A percentile compares a stretch with the other conserved stretches of the same genome.
Evolutionary conservation across 2,113 vertebrate species (phyloP).

Genomic region (Tragelaphus scriptus): DNA sequence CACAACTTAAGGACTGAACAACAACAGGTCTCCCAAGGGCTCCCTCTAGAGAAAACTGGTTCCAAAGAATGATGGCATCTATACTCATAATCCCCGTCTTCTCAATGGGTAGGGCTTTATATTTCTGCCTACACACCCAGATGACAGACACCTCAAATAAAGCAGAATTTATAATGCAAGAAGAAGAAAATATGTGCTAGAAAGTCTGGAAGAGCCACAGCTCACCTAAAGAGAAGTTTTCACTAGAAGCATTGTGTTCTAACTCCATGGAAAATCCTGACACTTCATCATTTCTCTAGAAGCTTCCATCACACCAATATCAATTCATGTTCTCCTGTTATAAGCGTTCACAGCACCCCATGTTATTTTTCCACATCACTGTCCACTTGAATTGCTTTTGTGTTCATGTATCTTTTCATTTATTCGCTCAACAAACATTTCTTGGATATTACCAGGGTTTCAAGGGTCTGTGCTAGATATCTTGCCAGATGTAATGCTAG

Average conservation of each 20-base stretch:
- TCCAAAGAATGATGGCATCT: background rate
- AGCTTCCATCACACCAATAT: background rate
- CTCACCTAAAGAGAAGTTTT: slow-evolving; percentile 47
- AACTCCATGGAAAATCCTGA: background rate
- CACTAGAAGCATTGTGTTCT: background rate
- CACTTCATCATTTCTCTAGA: background rate
- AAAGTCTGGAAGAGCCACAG: slow-evolving; percentile 35
- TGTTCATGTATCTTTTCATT: background rate
- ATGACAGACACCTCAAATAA: background rate
- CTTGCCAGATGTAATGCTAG: no score
- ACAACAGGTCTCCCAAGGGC: background rate
- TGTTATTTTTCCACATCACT: background rate
- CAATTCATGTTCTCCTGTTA: background rate
- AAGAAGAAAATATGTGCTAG: background rate
- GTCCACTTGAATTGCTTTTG: background rate
- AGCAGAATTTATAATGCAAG: background rate
- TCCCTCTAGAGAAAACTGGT: background rate
- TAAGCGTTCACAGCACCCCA: background rate
- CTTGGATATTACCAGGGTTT: background rate
- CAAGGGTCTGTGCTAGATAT: background rate
- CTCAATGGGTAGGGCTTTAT: background rate
- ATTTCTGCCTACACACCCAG: background rate
- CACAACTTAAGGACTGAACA: background rate
- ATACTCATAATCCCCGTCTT: background rate
- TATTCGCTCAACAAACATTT: background rate